These are phyloP conservation scores for Alexandromys fortis DNA, from an alignment of 2,113 vertebrate species.

Conservation along the genomic window DNA sequence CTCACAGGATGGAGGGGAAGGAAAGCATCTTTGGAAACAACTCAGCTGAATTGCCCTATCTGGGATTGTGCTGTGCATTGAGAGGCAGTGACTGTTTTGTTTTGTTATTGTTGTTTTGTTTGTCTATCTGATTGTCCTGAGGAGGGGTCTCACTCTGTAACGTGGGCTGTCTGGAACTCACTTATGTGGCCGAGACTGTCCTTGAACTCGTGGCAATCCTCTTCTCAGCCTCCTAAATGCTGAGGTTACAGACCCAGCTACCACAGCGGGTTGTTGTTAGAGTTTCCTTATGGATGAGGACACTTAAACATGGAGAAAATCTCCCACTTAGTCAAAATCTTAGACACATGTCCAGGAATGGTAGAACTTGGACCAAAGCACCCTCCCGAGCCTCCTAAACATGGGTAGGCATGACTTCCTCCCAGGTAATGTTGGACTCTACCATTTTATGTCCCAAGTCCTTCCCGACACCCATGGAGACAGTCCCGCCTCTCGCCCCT, in stretches of 20 bases:
- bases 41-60: background rate
- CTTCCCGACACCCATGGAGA: no score
- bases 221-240: background rate
- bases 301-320: background rate
- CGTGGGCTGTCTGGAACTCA: background rate
- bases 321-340: background rate
- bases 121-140: background rate
- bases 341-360: no score
- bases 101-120: background rate
- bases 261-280: background rate
- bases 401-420: background rate
- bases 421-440: no score
- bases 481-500: no score
- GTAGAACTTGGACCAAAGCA: background rate
- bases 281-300: background rate
- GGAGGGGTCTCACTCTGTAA: background rate
- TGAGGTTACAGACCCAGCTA: background rate
- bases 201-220: background rate
- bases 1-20: background rate
- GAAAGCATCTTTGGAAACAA: accelerated
- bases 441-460: no score
- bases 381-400: background rate
- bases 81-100: background rate
- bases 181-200: background rate
- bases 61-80: background rate